Conservation (phyloP, 2,113 vertebrate genomes). For the Equus przewalskii region DNA sequence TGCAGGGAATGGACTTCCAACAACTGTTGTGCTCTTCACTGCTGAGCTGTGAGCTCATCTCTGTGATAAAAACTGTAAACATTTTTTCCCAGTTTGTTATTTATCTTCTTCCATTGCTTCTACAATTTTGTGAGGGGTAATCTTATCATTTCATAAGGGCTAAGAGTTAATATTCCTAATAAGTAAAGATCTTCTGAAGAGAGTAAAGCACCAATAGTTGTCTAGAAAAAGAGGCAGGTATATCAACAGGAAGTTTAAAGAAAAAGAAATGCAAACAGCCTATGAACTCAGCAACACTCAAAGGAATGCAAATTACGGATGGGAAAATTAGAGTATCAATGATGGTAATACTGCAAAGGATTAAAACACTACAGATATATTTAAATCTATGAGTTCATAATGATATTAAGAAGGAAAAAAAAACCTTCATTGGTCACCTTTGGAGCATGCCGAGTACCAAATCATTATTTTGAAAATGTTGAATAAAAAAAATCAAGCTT, state of each 20-base stretch:
- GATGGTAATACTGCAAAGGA: background rate
- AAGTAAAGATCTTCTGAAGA: background rate
- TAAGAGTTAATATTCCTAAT: background rate
- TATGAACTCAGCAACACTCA: background rate
- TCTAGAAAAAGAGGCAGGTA: background rate
- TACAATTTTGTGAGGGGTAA: background rate
- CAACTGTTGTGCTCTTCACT: background rate
- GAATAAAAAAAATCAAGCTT: slow-evolving; percentile 27
- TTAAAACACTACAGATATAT: background rate
- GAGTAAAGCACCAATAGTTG: background rate
- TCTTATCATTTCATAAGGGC: background rate
- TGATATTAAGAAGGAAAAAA: background rate
- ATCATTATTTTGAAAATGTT: background rate
- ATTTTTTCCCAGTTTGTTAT: background rate
- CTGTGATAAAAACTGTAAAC: background rate
- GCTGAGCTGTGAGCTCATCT: background rate
- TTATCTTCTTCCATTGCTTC: background rate
- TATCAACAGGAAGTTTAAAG: background rate
- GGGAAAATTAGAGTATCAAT: slow-evolving; percentile 39
- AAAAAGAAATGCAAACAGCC: slow-evolving; percentile 39
- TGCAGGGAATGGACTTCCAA: background rate
- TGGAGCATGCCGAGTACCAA: background rate
- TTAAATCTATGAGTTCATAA: background rate
- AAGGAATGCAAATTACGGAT: slow-evolving; percentile 7
- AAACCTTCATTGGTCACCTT: background rate